Evolutionary conservation across 2,888 invertebrate genomes (phyloP), one percentile per base, ranked within the genome.

Genomic region (Cantharis lateralis): DNA sequence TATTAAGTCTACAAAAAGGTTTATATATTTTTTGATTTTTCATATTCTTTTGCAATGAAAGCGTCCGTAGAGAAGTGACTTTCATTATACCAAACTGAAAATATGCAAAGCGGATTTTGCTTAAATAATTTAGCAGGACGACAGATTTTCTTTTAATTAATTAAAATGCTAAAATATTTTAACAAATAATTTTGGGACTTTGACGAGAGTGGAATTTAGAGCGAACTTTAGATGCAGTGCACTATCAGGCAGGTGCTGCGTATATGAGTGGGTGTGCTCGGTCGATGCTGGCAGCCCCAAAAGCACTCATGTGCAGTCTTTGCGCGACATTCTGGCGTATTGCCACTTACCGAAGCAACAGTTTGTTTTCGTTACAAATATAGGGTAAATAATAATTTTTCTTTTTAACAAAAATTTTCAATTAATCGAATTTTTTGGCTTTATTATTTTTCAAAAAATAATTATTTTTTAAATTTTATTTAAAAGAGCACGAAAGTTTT

Each of bases 271-370:
- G 76, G 76, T 72, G 76, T 76, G 11, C 64, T 72, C 74, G 78
- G 78, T 78, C 78, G 78, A 78, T 78, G 74, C 62, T 70, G 75
- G 72, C 72, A 72, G 71, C 75, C 76, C 78, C 62, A 24, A 73
- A 71, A 71, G 70, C 71, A 71, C 68, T 76, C 69, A 68, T 72
- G 76, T 76, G 78, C 74, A 76, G 75, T 76, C 74, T 76, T 72
- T 76, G 76, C 74, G 76, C 78, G 78, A 71, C 71, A 62, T 63
- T 72, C 72, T 74, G 73, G 73, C 73, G 76, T 77, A 48, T 28
- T 11, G 76, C 70, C 68, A 71, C 72, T 74, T 24, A 16, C 28
- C n/a, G 75, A 75, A 75, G 75, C 75, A 75, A 75, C 75, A 75
- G 74, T 71, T 71, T 71, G 74, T 77, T 76, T 73, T 72, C 76